Evolutionary conservation across 2,113 vertebrate genomes (phyloP), one percentile per base, ranked within the genome.

Genomic region (Chrysemys picta): DNA sequence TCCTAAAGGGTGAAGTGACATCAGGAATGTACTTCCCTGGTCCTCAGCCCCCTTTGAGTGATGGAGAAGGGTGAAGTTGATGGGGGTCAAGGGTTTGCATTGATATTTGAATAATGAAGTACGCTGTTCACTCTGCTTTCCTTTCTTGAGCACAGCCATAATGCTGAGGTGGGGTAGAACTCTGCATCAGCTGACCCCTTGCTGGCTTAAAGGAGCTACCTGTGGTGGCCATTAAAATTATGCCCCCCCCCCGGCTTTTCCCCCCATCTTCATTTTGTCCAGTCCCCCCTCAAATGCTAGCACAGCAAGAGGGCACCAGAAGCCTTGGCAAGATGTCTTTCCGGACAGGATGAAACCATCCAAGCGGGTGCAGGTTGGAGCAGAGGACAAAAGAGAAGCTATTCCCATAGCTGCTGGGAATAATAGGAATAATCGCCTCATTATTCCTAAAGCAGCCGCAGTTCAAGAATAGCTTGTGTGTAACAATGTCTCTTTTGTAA

Each of bases 401-500:
- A 82, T 97, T 97, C 96, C 93, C 85, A 92, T 87, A 82, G 5
- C 2, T 49, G 81, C 86, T 92, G 84, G 78, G 16, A 91, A 92
- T 81, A 94, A 92, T 56, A 78, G 81, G 80, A 56, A 97, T 95
- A 94, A 97, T 97, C 91, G 49, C 91, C 91, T 95, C 93, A 96
- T 97, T 98, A 96, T 97, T 97, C 80, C 89, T 54, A 42, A 92
- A 90, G 95, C 95, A 96, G 93, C 94, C 96, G 84, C 76, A 87
- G 76, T 94, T 97, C 91, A 96, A 85, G 91, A 89, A 84, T 80
- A 97, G 88, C 88, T 95, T 88, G 76, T 80, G 52, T 93, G 82
- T 80, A 92, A 97, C 97, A 98, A 97, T 97, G 91, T 65, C 80
- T 42, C 91, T 93, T 95, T 95, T 97, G 96, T 97, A 90, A 96